A percentile compares a stretch with the other conserved stretches of the same genome.
Conservation (phyloP, 92 coral and sea anemone species). For the Porites evermanni region DNA sequence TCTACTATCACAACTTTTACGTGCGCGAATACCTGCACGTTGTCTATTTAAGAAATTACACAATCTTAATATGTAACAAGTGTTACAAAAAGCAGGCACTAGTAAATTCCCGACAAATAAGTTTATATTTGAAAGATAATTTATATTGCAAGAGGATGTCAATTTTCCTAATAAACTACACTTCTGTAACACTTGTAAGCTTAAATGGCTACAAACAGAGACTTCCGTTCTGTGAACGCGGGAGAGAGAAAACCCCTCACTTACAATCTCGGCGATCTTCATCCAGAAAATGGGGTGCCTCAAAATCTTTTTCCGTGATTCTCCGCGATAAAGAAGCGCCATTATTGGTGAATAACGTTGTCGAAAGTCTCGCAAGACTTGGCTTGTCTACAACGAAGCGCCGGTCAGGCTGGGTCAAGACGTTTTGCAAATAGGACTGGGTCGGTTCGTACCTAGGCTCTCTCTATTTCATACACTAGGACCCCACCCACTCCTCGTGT, state of each 20-base stretch:
- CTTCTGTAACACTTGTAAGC: conserved; percentile 14
- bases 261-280: conserved; percentile 80
- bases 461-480: too few species aligned
- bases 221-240: too few species aligned
- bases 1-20: background rate
- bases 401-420: background rate
- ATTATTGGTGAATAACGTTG: conserved; percentile 18
- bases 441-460: too few species aligned
- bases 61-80: background rate
- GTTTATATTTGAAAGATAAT: background rate
- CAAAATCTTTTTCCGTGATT: conserved; percentile 73
- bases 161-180: conserved; percentile 5
- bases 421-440: background rate
- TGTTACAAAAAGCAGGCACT: background rate
- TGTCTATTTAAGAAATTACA: background rate
- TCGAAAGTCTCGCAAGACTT: background rate
- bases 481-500: too few species aligned
- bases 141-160: background rate
- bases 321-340: conserved; percentile 79
- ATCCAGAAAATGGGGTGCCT: conserved; percentile 78
- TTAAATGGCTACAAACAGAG: too few species aligned
- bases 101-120: background rate
- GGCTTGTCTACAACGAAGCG: background rate
- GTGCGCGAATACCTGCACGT: background rate
- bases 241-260: conserved; percentile 24